phyloP scores from a whole-genome alignment of 2,113 vertebrate genomes.

The Pelecanus crispus region DNA sequence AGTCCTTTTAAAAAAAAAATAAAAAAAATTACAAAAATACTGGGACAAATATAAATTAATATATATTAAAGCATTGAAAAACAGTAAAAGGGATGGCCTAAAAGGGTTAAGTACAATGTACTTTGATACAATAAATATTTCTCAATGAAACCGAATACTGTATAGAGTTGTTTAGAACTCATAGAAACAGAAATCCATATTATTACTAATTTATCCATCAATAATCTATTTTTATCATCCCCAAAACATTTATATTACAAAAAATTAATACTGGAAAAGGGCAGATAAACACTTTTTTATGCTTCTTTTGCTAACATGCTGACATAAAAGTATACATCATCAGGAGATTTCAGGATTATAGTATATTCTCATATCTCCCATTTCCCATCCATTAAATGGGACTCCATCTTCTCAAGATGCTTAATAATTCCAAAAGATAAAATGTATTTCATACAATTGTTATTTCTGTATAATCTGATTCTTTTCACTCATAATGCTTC shows the following conservation, averaged over 20 bases:
- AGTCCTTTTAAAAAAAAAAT: constrained; percentile 68
- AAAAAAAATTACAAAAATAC: constrained; percentile 93
- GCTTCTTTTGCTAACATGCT: constrained; percentile 74
- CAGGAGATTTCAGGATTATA: constrained; percentile 53
- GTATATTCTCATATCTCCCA: constrained; percentile 42
- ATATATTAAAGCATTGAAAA: constrained; percentile 99
- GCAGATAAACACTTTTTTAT: constrained; percentile 78
- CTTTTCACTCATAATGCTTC: constrained; percentile 14
- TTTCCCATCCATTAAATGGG: constrained; percentile 39
- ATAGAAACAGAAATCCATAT: constrained; percentile 81
- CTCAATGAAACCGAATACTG: constrained; percentile 86
- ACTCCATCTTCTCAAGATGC: constrained; percentile 33
- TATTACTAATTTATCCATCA: constrained; percentile 85
- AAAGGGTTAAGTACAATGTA: constrained; percentile 91
- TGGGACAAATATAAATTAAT: constrained; percentile 99
- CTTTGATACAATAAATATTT: constrained; percentile 99
- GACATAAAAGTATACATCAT: constrained; percentile 61
- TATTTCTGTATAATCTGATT: constrained; percentile 8
- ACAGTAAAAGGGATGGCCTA: constrained; percentile 89
- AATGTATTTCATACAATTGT: constrained; percentile 10
- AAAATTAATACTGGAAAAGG: constrained; percentile 88
- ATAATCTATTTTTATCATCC: constrained; percentile 84
- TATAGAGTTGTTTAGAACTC: constrained; percentile 80
- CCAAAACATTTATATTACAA: constrained; percentile 83
- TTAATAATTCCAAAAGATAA: constrained; percentile 33